Evolutionary conservation across 2,797 vertebrate species (phyloP).

Genomic region (Squalus acanthias): DNA sequence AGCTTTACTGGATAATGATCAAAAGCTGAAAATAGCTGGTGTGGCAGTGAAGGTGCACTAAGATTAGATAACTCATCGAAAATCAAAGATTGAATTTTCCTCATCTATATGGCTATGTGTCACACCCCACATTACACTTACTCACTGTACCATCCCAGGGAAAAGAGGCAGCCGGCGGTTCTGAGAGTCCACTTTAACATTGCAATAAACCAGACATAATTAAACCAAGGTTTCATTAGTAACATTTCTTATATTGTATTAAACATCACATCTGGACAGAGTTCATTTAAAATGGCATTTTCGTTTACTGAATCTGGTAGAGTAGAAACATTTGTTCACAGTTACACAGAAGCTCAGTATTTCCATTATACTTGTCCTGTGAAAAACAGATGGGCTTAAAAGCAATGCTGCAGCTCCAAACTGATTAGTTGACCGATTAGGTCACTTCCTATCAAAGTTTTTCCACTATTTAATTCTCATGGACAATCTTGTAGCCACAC

Average conservation of each 20-base stretch:
- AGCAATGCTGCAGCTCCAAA: not conserved
- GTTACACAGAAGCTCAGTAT: not conserved
- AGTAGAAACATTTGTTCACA: not conserved
- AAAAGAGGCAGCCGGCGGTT: not conserved
- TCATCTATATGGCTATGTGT: not conserved
- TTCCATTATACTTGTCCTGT: not conserved
- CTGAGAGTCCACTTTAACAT: not conserved
- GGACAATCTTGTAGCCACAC: not conserved
- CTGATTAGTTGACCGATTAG: not conserved
- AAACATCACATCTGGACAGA: not conserved
- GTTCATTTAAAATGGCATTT: not conserved
- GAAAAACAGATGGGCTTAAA: not conserved
- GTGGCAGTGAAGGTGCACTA: too few species aligned
- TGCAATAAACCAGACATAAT: not conserved
- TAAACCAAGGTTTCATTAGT: not conserved
- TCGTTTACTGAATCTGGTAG: not conserved
- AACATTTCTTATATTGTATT: not conserved
- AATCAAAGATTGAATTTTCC: not conserved
- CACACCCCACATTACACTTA: not conserved
- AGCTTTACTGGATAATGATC: not conserved
- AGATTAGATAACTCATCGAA: not conserved
- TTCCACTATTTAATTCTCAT: conserved; percentile 2
- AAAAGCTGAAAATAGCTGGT: not conserved
- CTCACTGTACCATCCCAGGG: not conserved
- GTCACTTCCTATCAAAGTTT: too few species aligned